Conservation (phyloP, 2,888 invertebrate species). For the Lepidonotus clava region DNA sequence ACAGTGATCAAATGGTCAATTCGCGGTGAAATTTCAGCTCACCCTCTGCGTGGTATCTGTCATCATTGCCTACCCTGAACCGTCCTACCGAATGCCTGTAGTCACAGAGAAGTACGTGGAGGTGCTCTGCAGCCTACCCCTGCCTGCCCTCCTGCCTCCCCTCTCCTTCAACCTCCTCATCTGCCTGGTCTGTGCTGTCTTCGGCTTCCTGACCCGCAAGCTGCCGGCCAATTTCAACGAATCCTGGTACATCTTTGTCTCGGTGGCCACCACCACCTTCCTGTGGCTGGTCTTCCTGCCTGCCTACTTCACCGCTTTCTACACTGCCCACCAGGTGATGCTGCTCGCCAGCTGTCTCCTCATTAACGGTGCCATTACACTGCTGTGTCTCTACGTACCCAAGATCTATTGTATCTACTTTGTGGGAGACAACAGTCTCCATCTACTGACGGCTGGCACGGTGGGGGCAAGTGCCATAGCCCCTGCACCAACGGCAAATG, state of each 20-base stretch:
- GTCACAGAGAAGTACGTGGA: slow-evolving; percentile 68
- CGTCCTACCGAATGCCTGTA: slow-evolving; percentile 41
- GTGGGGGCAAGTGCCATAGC: too few relatives aligned
- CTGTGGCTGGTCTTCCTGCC: slow-evolving; percentile 62
- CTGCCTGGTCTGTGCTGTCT: slow-evolving; percentile 57
- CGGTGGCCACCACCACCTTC: slow-evolving; percentile 61
- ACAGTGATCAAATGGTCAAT: too few relatives aligned
- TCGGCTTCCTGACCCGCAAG: slow-evolving; percentile 60
- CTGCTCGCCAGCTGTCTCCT: slow-evolving; percentile 59
- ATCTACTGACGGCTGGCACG: slow-evolving; percentile 34
- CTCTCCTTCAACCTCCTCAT: slow-evolving; percentile 63
- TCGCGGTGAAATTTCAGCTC: too few relatives aligned
- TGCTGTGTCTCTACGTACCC: slow-evolving; percentile 59
- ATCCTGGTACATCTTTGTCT: slow-evolving; percentile 63
- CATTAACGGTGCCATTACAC: slow-evolving; percentile 58
- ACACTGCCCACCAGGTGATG: slow-evolving; percentile 58
- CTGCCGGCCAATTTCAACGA: slow-evolving; percentile 65
- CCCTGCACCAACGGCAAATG: too few relatives aligned
- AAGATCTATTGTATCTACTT: slow-evolving; percentile 60
- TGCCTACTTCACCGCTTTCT: slow-evolving; percentile 60
- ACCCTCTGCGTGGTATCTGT: not conserved
- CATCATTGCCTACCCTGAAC: not conserved
- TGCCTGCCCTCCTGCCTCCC: slow-evolving; percentile 67
- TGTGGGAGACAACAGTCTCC: slow-evolving; percentile 52
- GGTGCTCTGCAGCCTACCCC: slow-evolving; percentile 68